Evolutionary conservation across 1,140 invertebrate species (phyloP).

Genomic region (Ruditapes philippinarum): DNA sequence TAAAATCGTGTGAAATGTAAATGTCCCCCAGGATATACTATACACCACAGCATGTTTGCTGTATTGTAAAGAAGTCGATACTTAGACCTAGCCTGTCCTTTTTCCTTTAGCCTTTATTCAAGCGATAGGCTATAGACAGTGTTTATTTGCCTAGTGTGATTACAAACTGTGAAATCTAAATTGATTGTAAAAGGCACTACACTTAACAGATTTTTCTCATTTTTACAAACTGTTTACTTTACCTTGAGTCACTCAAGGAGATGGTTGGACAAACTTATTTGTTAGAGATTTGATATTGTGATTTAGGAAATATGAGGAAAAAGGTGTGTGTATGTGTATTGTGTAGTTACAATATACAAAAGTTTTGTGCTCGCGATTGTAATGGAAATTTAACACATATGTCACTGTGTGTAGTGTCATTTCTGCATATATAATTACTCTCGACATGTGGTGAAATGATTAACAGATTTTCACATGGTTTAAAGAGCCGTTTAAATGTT

Average conservation of each 20-base stretch:
- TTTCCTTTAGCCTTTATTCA: neutral
- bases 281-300: neutral
- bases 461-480: too few relatives aligned
- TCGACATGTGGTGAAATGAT: too few relatives aligned
- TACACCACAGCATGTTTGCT: too few relatives aligned
- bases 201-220: neutral
- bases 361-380: too few relatives aligned
- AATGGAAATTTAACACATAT: too few relatives aligned
- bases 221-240: neutral
- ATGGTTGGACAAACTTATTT: neutral
- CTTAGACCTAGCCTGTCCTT: too few relatives aligned
- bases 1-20: neutral
- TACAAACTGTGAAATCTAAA: constrained; percentile 55
- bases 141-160: constrained; percentile 29
- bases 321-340: too few relatives aligned
- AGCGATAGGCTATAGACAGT: neutral
- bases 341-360: too few relatives aligned
- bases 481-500: too few relatives aligned
- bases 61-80: too few relatives aligned
- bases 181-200: constrained; percentile 21
- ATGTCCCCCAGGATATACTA: neutral
- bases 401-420: too few relatives aligned
- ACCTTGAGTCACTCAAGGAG: constrained; percentile 1
- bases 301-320: constrained; percentile 8
- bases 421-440: too few relatives aligned